phyloP scores from a whole-genome alignment of 2,888 invertebrate species.

The Biston stratarius region DNA sequence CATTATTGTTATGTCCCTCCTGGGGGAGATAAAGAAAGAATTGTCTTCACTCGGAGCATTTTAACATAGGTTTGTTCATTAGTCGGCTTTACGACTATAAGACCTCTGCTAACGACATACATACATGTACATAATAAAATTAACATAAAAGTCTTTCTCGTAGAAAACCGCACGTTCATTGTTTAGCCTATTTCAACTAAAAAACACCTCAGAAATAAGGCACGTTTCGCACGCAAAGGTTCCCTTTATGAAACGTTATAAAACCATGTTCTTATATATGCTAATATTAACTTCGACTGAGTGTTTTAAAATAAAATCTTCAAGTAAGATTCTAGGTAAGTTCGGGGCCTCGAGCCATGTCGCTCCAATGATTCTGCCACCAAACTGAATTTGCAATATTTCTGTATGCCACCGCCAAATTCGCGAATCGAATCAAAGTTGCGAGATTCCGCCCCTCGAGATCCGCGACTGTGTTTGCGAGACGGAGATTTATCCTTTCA shows the following conservation, averaged over 20 bases:
- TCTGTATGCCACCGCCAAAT: constrained; percentile 63
- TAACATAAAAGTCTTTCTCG: constrained; percentile 35
- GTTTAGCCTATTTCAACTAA: constrained; percentile 33
- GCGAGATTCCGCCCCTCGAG: constrained; percentile 65
- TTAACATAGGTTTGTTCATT: constrained; percentile 32
- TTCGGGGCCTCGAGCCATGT: constrained; percentile 33
- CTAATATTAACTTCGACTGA: neutral
- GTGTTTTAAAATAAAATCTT: constrained; percentile 6
- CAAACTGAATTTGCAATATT: constrained; percentile 72
- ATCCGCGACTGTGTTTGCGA: constrained; percentile 62
- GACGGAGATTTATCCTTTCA: constrained; percentile 72
- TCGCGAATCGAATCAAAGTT: constrained; percentile 77
- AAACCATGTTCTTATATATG: neutral
- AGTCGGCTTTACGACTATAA: constrained; percentile 33
- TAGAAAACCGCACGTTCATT: constrained; percentile 31
- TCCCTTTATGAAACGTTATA: constrained; percentile 6
- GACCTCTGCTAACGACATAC: constrained; percentile 28
- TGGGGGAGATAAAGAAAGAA: constrained; percentile 40
- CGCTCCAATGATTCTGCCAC: constrained; percentile 43
- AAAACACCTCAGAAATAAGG: constrained; percentile 19
- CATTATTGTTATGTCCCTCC: constrained; percentile 42
- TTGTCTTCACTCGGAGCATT: constrained; percentile 29
- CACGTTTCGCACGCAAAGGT: constrained; percentile 20
- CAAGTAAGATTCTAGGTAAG: constrained; percentile 6
- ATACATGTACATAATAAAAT: constrained; percentile 35